Percentiles rank a stretch among this genome's conserved stretches.
Evolutionary conservation across 2,888 invertebrate species (phyloP).

Genomic region (Incurvaria masculella): DNA sequence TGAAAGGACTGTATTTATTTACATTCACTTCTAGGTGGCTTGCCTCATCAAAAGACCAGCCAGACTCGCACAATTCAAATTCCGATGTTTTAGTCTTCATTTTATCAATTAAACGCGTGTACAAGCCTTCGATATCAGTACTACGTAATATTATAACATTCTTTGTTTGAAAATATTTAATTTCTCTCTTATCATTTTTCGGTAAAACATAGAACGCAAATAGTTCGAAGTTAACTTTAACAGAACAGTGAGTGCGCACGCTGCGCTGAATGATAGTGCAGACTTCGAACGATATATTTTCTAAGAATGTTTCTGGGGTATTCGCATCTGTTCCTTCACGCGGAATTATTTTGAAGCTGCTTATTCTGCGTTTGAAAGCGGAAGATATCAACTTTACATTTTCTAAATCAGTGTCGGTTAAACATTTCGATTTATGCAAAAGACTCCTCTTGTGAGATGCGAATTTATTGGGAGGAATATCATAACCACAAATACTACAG

Average conservation of each 20-base stretch:
- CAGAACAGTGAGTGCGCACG: background rate
- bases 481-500: no score
- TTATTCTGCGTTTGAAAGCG: background rate
- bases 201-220: constrained; percentile 2
- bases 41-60: background rate
- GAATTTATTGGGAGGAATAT: no score
- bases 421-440: constrained; percentile 3
- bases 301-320: constrained; percentile 3
- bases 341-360: constrained; percentile 1
- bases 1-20: no score
- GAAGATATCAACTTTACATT: constrained; percentile 1
- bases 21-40: no score
- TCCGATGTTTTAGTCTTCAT: background rate
- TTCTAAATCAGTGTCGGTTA: constrained; percentile 1
- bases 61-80: constrained; percentile 1
- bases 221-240: constrained; percentile 2
- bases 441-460: no score
- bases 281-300: background rate
- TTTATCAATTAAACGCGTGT: background rate
- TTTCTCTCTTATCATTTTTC: background rate
- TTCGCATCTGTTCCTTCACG: background rate
- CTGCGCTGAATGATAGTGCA: background rate
- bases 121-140: background rate
- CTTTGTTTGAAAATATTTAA: constrained; percentile 4
- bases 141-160: background rate